These are phyloP conservation scores for Cervus canadensis DNA, from an alignment of 2,113 vertebrate genomes.

Conservation along the genomic window DNA sequence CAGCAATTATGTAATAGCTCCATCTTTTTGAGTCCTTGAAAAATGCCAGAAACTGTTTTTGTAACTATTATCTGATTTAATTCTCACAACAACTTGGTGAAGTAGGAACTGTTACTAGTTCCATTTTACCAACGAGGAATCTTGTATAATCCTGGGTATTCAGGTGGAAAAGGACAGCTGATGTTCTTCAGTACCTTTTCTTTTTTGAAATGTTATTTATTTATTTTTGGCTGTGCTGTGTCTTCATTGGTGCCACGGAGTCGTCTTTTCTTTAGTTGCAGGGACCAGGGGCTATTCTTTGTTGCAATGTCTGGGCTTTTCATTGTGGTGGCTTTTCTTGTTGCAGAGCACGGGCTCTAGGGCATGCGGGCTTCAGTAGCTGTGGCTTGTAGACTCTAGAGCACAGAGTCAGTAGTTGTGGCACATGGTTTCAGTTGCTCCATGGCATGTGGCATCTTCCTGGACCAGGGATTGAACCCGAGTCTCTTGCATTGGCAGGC, in stretches of 20 bases:
- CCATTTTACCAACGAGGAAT: background rate
- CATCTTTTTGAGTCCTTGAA: conserved; percentile 2
- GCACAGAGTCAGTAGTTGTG: background rate
- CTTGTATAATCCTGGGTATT: background rate
- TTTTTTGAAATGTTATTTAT: background rate
- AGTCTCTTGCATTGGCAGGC: background rate
- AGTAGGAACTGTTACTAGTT: background rate
- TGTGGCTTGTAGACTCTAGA: background rate
- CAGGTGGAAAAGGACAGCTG: background rate
- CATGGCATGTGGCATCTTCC: background rate
- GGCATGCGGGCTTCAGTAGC: background rate
- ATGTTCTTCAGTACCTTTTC: background rate
- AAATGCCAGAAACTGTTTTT: background rate
- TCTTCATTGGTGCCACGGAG: accelerated
- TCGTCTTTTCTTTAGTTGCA: background rate
- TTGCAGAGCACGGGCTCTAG: background rate
- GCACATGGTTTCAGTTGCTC: background rate
- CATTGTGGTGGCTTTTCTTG: background rate
- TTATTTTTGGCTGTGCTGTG: background rate
- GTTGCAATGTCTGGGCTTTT: background rate
- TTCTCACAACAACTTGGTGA: background rate
- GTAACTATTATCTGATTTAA: background rate
- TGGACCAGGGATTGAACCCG: background rate
- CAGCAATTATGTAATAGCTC: background rate
- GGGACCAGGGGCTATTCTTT: background rate